Evolutionary conservation across 1,140 invertebrate species (phyloP), one percentile per base, ranked within the genome.

Genomic region (Panagrolaimus sp.): DNA sequence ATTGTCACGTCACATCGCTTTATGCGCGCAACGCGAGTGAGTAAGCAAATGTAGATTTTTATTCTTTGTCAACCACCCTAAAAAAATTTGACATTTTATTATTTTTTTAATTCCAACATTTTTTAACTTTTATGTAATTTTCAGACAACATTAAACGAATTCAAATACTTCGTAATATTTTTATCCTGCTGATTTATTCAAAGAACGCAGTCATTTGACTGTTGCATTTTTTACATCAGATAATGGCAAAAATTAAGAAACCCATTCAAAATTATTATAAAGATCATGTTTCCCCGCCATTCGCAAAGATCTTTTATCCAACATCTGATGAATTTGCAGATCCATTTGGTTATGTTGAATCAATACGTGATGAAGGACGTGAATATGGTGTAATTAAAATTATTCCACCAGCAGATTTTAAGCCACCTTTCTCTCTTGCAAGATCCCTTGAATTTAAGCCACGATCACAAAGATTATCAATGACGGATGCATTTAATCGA

Each of bases 341-440:
- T 84, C 92, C 93, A n/a, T 86, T 96, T 66, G 90, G 88, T 48
- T 96, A 94, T 84, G 94, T 96, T 74, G 90, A 89, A 71, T 93
- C 93, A 87, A 96, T 95, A 80, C 87, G 92, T 72, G 90, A 90
- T 65, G 87, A 90, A 74, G 93, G 91, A 0, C 92, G 94, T 86
- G 90, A 91, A 85, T 90, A 89, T 80, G 93, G 93, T 74, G 94
- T 96, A 83, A 93, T 92, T 85, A 95, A 95, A 88, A 94, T 96
- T 78, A 90, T 90, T 85, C 93, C 93, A 76, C 93, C 93, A 28
- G 69, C 87, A 89, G 80, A 43, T 79, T 46, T 86, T 93, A 91
- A 90, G 93, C 81, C 98, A 94, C 94, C 92, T 94, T 82, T 94
- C 94, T 65, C 94, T 95, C 45, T 98, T 98, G 87, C 92, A 92